Conservation (phyloP, 2,888 invertebrate species). For the Pterobdella sp. region DNA sequence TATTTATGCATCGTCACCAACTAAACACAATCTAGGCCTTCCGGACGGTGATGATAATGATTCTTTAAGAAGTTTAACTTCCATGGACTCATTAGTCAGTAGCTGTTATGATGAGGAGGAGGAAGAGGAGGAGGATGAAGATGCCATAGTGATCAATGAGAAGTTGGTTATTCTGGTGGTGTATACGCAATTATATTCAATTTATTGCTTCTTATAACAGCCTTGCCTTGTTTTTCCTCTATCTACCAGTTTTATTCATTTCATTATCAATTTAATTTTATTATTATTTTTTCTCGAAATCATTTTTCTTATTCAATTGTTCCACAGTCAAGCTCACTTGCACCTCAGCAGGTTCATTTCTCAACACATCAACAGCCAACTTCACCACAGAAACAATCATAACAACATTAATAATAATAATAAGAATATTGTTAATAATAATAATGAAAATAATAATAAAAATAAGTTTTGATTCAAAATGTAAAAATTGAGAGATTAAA, state of each 20-base stretch:
- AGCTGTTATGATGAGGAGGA: conserved; percentile 7
- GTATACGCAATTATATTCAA: too few relatives aligned
- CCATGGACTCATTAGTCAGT: background rate
- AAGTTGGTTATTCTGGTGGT: background rate
- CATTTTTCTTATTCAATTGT: background rate
- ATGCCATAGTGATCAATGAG: background rate
- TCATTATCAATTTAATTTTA: background rate
- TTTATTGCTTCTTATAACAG: too few relatives aligned
- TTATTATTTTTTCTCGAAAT: background rate
- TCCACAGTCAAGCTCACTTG: background rate
- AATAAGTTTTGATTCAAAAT: conserved; percentile 3
- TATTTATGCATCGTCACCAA: conserved; percentile 9
- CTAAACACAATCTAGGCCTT: background rate
- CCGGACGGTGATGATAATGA: background rate
- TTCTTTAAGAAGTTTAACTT: background rate
- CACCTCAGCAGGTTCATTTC: background rate
- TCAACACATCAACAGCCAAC: background rate
- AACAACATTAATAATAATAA: conserved; percentile 6
- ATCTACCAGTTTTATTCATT: background rate
- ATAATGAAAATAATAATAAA: background rate
- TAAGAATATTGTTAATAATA: background rate
- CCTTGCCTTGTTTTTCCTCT: background rate
- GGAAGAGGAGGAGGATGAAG: background rate
- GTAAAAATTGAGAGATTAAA: too few relatives aligned
- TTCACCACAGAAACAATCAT: background rate